These are phyloP conservation scores for Portunus trituberculatus DNA, from an alignment of 1,140 invertebrate species.

Conservation along the genomic window DNA sequence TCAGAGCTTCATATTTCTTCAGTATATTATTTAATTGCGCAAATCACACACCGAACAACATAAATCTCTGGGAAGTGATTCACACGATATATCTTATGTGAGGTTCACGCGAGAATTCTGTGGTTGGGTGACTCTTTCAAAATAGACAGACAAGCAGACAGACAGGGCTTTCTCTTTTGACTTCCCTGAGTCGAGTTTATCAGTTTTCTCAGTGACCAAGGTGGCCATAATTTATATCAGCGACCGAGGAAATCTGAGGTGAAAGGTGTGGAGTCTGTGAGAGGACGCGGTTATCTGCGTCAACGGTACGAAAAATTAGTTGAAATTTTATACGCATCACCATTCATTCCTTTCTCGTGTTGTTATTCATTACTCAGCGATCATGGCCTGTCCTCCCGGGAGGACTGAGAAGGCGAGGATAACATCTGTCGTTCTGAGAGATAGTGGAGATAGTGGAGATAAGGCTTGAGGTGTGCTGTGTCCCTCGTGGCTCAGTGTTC, in stretches of 20 bases:
- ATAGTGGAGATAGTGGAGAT: constrained; percentile 45
- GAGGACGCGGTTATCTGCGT: neutral
- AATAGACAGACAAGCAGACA: no score
- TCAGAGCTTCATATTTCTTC: no score
- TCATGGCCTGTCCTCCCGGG: neutral
- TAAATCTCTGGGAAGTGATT: neutral
- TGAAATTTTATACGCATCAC: neutral
- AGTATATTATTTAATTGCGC: no score
- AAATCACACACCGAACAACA: neutral
- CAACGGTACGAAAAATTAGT: neutral
- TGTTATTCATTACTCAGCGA: neutral
- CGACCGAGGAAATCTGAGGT: neutral
- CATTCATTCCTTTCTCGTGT: neutral
- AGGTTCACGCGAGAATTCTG: neutral
- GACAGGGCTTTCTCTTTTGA: neutral
- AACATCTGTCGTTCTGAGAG: neutral
- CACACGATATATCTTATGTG: neutral
- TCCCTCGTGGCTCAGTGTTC: neutral
- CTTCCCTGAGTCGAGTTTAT: neutral
- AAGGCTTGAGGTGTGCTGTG: neutral
- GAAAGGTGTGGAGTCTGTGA: neutral
- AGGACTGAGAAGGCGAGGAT: neutral
- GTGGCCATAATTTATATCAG: neutral
- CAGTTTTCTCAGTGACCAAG: neutral
- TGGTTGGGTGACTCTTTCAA: neutral